Base-by-base conservation (phyloP, 2,888 invertebrate genomes). In the Fragum sueziense region DNA sequence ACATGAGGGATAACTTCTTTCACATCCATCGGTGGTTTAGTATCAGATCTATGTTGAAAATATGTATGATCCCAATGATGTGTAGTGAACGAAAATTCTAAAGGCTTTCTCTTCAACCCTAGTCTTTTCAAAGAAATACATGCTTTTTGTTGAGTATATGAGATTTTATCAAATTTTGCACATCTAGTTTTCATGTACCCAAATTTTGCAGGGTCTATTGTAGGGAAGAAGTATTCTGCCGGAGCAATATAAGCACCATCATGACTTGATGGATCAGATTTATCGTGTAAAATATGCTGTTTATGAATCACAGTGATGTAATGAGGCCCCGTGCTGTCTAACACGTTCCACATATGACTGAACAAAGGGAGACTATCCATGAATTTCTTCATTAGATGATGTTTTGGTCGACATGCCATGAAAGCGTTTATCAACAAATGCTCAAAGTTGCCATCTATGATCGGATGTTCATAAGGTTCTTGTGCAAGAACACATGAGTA, bases 311-410 rank as follows among this genome's bases (percentile, higher is more conserved):
- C 74, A 3, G 90, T 89, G 6, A 90, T 73, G 76, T 87, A 90
- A 72, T 90, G 90, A 4, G 91, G 91, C 0, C 91, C 91, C 7
- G 91, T 91, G 61, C 89, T 90, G 80, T 91, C 91, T 22, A 91
- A 72, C 0, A 88, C 85, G 74, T 88, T 84, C 89, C 90, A 90
- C 88, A 90, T 87, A 59, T 88, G 89, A 6, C 82, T 80, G 71
- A 87, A 90, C 9, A 71, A 54, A n/a, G 89, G 86, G 47, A 91
- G 71, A 54, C 83, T 86, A 41, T 90, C 88, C 29, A 91, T 76
- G n/a, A 91, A 79, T 67, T 80, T 76, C 69, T 89, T 89, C 86
- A 91, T 87, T 51, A 91, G 87, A 9, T 90, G 91, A 77, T 91
- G 91, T 14, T 86, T 85, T 68, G 87, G 74, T 22, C 84, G 76